Base-by-base conservation (phyloP, 1,140 invertebrate species). In the Sinonovacula constricta region DNA sequence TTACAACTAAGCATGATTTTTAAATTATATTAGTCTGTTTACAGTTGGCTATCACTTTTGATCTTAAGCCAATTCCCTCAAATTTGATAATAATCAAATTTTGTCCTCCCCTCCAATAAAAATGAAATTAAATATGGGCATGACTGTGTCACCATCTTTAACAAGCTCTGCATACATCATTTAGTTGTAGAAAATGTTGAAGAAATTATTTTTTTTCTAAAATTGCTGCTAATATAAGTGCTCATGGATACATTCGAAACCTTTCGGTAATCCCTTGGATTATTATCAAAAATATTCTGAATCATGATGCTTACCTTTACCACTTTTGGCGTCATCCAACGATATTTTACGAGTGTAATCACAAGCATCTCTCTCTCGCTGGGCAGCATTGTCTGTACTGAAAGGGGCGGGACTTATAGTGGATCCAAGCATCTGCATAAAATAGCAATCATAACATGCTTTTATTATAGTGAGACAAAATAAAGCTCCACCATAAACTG, bases 341-440 rank as follows among this genome's bases (percentile, higher is more conserved):
- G 96, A 94, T 81, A 99, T 97, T 86, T 95, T 94, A 34, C 93
- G 90, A 12, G 93, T 93, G 87, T 99, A 99, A 91, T 99, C 95
- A 88, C 95, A 96, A 5, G 93, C 90, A 33, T 96, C 93, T 45
- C 95, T 92, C 86, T 96, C 96, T 78, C 91, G 86, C 34, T 95
- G 90, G 7, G 98, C 98, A 68, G 94, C 93, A 45, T 94, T 93
- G 83, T 99, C 98, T 89, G 96, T 94, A 83, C 95, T 95, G 91
- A 96, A 99, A 14, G 97, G 97, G 18, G 98, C 97, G 84, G 96
- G 85, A 7, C 77, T 76, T 4, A 71, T 34, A 28, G 54, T 63
- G 2, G 72, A 76, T 10, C 63, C 72, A 10, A 67, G 22, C 2
- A 15, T 4, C 22, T 51, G 45, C 7, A n/a, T n/a, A n/a, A n/a